A percentile compares a stretch with the other conserved stretches of the same genome.
These are phyloP conservation scores for Eretmocerus hayati DNA, from an alignment of 2,888 invertebrate species.

Conservation along the genomic window DNA sequence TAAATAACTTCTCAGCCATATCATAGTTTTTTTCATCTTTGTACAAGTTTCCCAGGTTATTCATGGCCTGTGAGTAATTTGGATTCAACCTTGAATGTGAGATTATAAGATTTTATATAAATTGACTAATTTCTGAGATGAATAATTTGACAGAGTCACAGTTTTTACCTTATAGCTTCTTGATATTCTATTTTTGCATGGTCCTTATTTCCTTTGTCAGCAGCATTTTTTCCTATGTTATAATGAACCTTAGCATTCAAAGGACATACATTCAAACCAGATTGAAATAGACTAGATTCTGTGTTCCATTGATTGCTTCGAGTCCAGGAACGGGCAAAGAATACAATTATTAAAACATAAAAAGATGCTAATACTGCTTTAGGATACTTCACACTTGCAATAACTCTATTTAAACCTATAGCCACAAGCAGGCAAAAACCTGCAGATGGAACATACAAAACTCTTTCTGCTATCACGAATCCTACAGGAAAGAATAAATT, in stretches of 20 bases:
- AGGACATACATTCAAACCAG: conserved; percentile 83
- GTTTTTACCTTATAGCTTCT: conserved; percentile 61
- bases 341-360: conserved; percentile 33
- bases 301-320: conserved; percentile 73
- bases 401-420: conserved; percentile 54
- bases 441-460: conserved; percentile 73
- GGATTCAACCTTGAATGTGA: conserved; percentile 74
- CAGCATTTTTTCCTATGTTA: conserved; percentile 84
- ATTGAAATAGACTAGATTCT: conserved; percentile 71
- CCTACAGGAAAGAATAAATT: conserved; percentile 82
- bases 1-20: conserved; percentile 69
- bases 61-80: conserved; percentile 85
- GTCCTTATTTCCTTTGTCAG: conserved; percentile 61
- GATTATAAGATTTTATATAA: too few relatives aligned
- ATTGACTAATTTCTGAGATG: too few relatives aligned
- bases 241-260: conserved; percentile 90
- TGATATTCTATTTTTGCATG: conserved; percentile 73
- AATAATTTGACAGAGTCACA: neutral
- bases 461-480: conserved; percentile 84
- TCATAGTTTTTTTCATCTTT: conserved; percentile 60
- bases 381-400: conserved; percentile 6
- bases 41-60: conserved; percentile 82
- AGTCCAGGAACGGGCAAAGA: conserved; percentile 40
- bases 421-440: conserved; percentile 70
- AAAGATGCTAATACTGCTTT: conserved; percentile 27